Evolutionary conservation across 2,113 vertebrate genomes (phyloP).

Genomic region (Aplodontia rufa): DNA sequence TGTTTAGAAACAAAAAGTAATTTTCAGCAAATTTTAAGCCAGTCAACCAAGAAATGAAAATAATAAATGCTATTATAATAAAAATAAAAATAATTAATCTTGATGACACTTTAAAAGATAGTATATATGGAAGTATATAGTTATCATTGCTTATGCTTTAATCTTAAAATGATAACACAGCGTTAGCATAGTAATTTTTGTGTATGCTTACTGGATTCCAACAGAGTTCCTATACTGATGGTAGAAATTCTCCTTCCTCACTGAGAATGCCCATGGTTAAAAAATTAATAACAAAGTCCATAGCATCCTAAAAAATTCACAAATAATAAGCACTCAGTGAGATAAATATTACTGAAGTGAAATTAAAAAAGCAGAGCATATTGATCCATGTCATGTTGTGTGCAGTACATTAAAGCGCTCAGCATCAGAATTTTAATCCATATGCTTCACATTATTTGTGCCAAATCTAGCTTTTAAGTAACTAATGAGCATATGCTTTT

Average conservation of each 20-base stretch:
- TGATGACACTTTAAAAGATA: neutral
- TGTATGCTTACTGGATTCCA: neutral
- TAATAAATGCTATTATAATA: neutral
- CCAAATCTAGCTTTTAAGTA: neutral
- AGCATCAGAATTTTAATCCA: neutral
- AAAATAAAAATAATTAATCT: neutral
- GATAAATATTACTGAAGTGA: neutral
- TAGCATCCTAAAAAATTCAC: neutral
- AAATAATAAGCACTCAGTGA: neutral
- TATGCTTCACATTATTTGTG: neutral
- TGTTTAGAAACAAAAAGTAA: slow-evolving; percentile 20
- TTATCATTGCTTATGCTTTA: neutral
- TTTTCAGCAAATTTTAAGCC: neutral
- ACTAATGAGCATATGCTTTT: slow-evolving; percentile 51
- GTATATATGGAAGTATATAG: neutral
- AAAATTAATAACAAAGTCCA: neutral
- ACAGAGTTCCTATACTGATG: neutral
- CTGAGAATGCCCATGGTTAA: neutral
- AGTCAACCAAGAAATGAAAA: neutral
- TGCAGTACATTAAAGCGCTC: neutral
- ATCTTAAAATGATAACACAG: neutral
- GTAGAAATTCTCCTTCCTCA: neutral
- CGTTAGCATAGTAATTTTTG: neutral
- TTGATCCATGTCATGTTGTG: neutral
- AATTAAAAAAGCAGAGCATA: slow-evolving; percentile 12